Base-by-base conservation (phyloP, 2,888 invertebrate species). In the Phasia obesa region DNA sequence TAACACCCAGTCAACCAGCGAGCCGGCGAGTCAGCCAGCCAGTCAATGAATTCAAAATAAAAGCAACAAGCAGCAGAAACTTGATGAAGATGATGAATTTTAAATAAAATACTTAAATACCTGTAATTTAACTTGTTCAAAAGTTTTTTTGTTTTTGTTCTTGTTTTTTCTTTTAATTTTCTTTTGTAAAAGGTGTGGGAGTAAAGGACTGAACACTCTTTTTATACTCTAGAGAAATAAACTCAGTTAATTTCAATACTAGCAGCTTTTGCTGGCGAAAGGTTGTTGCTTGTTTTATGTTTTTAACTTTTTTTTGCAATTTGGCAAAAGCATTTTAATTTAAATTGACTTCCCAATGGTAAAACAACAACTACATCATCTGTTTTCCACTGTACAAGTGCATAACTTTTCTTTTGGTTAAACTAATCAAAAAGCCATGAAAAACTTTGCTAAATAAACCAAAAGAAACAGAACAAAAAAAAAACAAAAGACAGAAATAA, bases 91-190 rank as follows among this genome's bases (percentile, higher is more conserved):
- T 85, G 85, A 85, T 85, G 85, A 85, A 85, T 85, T 85, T 85
- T 85, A 84, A 85, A 89, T 89, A 88, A 89, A 89, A 89, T 87
- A 85, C 88, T 89, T 89, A 89, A 89, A 89, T 89, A 89, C 89
- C 89, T 87, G 88, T 88, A 88, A 89, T 89, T 89, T 88, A 89
- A 89, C 89, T 88, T 88, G 86, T 87, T 44, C 62, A 49, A 53
- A 81, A 80, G 35, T 70, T 77, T 51, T 55, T 31, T 23, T 1
- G 31, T 31, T 44, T 57, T 60, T 31, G 4, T 11, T 4, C 13
- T 60, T 49, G 13, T 11, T 57, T 70, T 47, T 57, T 25, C 7
- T 35, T 21, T 7, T 17, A 13, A n/a, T 23, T 59, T 31, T 35
- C 42, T 21, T 27, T 13, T 17, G n/a, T 21, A 17, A 17, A 31